Conservation (phyloP, 1,140 invertebrate genomes). For the Aphaenogaster rudis region DNA sequence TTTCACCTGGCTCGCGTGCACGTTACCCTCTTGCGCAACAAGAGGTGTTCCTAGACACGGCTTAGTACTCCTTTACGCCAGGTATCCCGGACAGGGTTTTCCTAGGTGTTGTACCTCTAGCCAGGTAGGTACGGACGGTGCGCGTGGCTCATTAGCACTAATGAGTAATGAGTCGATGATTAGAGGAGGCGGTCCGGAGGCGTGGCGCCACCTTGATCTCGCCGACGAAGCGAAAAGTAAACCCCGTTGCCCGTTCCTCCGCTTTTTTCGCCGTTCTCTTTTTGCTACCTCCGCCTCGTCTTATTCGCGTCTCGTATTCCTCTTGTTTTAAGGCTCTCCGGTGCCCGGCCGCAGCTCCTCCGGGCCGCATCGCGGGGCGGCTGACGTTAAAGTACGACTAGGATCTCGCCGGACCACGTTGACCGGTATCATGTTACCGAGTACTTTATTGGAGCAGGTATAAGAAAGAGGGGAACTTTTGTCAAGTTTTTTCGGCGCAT, state of each 20-base stretch:
- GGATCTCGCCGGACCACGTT: conserved; percentile 61
- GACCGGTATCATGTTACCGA: conserved; percentile 69
- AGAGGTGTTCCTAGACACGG: neutral
- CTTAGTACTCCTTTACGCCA: conserved; percentile 36
- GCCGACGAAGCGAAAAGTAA: conserved; percentile 81
- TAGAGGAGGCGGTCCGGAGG: conserved; percentile 86
- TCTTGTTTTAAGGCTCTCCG: conserved; percentile 63
- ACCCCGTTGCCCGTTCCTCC: conserved; percentile 64
- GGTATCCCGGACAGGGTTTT: conserved; percentile 36
- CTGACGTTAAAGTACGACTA: conserved; percentile 58
- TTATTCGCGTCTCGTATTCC: conserved; percentile 59
- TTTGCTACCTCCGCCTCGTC: conserved; percentile 50
- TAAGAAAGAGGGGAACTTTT: neutral
- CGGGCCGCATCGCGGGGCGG: conserved; percentile 64
- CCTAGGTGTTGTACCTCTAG: conserved; percentile 68
- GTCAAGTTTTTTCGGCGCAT: neutral
- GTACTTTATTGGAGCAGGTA: conserved; percentile 57
- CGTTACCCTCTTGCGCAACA: conserved; percentile 51
- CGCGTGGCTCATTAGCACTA: conserved; percentile 86
- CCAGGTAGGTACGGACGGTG: conserved; percentile 75
- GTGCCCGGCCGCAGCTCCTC: neutral
- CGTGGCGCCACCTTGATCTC: conserved; percentile 85
- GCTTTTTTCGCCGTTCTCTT: conserved; percentile 50
- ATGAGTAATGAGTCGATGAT: conserved; percentile 87
- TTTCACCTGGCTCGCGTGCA: conserved; percentile 68